These are phyloP conservation scores for Steinernema feltiae DNA, from an alignment of 1,140 invertebrate genomes.

Conservation along the genomic window DNA sequence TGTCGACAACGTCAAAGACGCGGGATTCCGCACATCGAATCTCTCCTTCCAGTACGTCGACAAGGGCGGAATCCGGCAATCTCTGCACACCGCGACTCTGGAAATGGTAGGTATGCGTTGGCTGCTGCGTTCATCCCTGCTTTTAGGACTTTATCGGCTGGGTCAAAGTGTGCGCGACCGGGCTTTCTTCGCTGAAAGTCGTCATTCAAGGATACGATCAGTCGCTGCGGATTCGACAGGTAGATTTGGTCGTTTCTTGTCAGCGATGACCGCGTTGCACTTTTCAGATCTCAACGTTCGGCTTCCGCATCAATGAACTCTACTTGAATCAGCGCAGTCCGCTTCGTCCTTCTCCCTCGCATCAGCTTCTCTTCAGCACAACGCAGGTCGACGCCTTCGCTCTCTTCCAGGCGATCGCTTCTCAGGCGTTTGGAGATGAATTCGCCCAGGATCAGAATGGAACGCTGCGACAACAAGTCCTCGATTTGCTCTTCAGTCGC, in stretches of 20 bases:
- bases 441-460: conserved; percentile 51
- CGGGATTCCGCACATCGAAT: conserved; percentile 29
- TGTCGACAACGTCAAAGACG: conserved; percentile 51
- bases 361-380: conserved; percentile 49
- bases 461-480: conserved; percentile 47
- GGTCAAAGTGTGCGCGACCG: conserved; percentile 74
- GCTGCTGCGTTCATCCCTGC: conserved; percentile 60
- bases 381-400: conserved; percentile 53
- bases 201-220: conserved; percentile 85
- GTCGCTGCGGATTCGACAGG: conserved; percentile 77
- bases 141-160: conserved; percentile 69
- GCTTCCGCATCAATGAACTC: neutral
- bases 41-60: conserved; percentile 30
- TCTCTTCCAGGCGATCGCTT: conserved; percentile 52
- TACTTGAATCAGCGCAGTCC: conserved; percentile 34
- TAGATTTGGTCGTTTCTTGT: conserved; percentile 57
- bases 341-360: conserved; percentile 60
- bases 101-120: conserved; percentile 58
- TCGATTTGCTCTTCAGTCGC: conserved; percentile 50
- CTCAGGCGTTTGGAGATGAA: conserved; percentile 49
- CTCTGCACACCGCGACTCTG: conserved; percentile 14
- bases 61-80: conserved; percentile 18
- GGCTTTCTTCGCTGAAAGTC: conserved; percentile 64
- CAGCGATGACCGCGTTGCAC: neutral
- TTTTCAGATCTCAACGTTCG: conserved; percentile 13